These are phyloP conservation scores for Protodeltote pygarga DNA, from an alignment of 2,888 invertebrate species.

Conservation along the genomic window DNA sequence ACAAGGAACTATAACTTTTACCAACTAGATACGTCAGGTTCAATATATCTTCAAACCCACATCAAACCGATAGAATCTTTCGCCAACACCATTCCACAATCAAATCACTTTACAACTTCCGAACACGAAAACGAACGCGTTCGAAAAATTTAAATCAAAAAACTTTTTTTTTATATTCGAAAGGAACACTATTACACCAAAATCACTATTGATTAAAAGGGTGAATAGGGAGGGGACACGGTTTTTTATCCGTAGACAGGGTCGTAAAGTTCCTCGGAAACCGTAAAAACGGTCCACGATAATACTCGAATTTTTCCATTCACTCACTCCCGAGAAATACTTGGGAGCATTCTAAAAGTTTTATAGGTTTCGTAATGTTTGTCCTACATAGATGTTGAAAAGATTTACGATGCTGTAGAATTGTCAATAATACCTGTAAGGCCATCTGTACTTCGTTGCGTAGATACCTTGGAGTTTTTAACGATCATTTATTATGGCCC, in stretches of 20 bases:
- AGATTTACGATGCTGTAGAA: no score
- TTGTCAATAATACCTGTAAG: no score
- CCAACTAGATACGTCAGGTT: no score
- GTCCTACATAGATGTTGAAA: conserved; percentile 6
- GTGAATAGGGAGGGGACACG: conserved; percentile 20
- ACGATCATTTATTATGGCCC: no score
- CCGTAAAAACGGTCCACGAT: conserved; percentile 44
- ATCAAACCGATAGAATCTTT: conserved; percentile 24
- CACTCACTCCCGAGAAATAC: conserved; percentile 40
- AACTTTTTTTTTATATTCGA: conserved; percentile 36
- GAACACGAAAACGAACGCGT: conserved; percentile 26
- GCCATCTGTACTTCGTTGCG: no score
- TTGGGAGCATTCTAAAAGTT: conserved; percentile 31
- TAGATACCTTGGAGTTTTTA: no score
- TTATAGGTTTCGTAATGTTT: conserved; percentile 29
- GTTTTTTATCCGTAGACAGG: conserved; percentile 47
- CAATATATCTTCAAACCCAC: conserved; percentile 12
- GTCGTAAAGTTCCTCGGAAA: conserved; percentile 48
- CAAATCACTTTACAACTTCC: conserved; percentile 25
- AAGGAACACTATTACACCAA: conserved; percentile 34
- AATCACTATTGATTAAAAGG: conserved; percentile 42
- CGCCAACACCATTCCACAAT: conserved; percentile 17
- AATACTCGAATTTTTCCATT: conserved; percentile 47
- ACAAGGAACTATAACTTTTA: no score
- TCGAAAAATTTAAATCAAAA: conserved; percentile 36